Evolutionary conservation across 2,888 invertebrate species (phyloP).

Genomic region (Rhagonycha lutea): DNA sequence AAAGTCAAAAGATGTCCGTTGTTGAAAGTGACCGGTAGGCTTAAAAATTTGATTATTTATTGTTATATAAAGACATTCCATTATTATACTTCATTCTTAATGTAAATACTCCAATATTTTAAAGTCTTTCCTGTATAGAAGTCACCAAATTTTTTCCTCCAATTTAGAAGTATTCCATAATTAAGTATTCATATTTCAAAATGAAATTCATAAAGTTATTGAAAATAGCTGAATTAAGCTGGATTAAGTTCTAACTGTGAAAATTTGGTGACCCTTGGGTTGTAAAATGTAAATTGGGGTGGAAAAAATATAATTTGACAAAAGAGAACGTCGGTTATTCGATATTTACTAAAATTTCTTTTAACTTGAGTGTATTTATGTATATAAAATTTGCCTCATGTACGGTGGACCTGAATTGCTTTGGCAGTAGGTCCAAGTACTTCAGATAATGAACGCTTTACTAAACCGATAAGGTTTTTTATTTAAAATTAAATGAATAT

Average conservation of each 20-base stretch:
- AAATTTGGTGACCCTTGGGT: no score
- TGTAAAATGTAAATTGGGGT: neutral
- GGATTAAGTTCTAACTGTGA: no score
- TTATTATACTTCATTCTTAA: neutral
- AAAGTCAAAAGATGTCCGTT: no score
- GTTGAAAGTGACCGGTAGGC: neutral
- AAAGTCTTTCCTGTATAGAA: no score
- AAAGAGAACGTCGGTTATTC: neutral
- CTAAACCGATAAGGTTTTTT: neutral
- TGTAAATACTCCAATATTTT: no score
- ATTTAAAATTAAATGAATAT: neutral
- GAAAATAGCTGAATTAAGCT: no score
- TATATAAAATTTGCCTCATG: neutral
- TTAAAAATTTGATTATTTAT: neutral
- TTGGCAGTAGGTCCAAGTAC: neutral
- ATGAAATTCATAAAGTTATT: no score
- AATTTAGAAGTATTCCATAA: no score
- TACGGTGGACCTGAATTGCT: neutral
- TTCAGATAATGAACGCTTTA: neutral
- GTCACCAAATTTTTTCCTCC: no score
- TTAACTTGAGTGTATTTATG: neutral
- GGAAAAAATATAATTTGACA: neutral
- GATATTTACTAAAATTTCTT: neutral
- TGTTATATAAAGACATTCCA: neutral
- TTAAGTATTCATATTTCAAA: no score